Evolutionary conservation across 2,797 vertebrate genomes (phyloP).

Genomic region (Brachyalestes nurse): DNA sequence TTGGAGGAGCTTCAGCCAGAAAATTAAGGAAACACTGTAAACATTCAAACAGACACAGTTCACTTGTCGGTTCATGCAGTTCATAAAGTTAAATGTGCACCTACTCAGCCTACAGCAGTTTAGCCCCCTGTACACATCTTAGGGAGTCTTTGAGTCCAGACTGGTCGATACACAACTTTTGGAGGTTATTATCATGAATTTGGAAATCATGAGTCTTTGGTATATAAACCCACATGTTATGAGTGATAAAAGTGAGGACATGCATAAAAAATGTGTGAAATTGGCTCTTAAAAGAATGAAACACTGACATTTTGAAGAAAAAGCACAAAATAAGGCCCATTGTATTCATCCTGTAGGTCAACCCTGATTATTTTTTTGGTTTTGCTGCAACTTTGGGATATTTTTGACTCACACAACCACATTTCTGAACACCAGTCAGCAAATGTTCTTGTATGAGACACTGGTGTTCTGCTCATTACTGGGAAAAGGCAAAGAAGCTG

Average conservation of each 20-base stretch:
- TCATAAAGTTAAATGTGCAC: background rate
- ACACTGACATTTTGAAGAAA: background rate
- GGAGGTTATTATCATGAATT: background rate
- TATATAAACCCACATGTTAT: background rate
- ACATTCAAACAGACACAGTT: too few species aligned
- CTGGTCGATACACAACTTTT: background rate
- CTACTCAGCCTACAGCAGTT: background rate
- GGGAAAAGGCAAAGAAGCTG: background rate
- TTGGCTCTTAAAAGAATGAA: background rate
- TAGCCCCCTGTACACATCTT: background rate
- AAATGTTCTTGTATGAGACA: background rate
- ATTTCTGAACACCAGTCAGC: background rate
- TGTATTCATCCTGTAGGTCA: background rate
- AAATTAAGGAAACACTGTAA: too few species aligned
- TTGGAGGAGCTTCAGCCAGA: too few species aligned
- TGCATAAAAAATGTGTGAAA: background rate
- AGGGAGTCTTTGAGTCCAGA: background rate
- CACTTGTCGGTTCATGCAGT: too few species aligned
- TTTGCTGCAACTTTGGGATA: background rate
- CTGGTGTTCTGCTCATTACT: background rate
- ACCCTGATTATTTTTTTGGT: background rate
- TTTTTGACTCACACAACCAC: slow-evolving; percentile 23
- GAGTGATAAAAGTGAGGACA: background rate
- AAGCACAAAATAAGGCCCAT: background rate
- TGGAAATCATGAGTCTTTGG: background rate